Conservation (phyloP, 2,888 invertebrate species). For the Agrochola lychnidis region DNA sequence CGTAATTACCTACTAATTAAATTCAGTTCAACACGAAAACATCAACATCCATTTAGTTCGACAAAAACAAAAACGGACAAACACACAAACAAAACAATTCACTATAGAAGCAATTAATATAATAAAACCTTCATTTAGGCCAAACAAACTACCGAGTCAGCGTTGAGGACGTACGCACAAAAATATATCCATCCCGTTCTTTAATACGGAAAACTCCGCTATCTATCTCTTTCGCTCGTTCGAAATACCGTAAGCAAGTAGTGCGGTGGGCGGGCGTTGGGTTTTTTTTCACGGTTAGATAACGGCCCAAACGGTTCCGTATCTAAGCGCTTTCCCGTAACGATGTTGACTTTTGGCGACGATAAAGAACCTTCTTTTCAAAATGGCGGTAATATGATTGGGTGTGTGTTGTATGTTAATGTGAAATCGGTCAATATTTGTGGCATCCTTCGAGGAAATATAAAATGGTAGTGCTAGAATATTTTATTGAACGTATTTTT, state of each 20-base stretch:
- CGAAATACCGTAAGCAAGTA: slow-evolving; percentile 88
- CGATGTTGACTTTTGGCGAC: slow-evolving; percentile 81
- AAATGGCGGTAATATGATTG: slow-evolving; percentile 65
- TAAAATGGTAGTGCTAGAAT: neutral
- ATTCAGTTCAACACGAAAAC: slow-evolving; percentile 28
- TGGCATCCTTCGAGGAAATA: slow-evolving; percentile 40
- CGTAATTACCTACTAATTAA: slow-evolving; percentile 50
- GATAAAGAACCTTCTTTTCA: slow-evolving; percentile 63
- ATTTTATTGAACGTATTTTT: slow-evolving; percentile 22
- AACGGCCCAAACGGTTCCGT: slow-evolving; percentile 83
- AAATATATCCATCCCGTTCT: slow-evolving; percentile 76
- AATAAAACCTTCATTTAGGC: slow-evolving; percentile 85
- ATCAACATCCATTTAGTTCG: slow-evolving; percentile 37
- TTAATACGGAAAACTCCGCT: slow-evolving; percentile 65
- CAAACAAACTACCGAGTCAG: slow-evolving; percentile 74
- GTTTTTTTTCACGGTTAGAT: slow-evolving; percentile 89
- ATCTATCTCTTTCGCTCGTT: slow-evolving; percentile 81
- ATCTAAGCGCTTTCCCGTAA: slow-evolving; percentile 79
- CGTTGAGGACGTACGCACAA: slow-evolving; percentile 72
- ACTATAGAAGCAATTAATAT: slow-evolving; percentile 80
- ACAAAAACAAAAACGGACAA: slow-evolving; percentile 61
- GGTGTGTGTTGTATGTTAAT: slow-evolving; percentile 17
- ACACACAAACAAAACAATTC: slow-evolving; percentile 72
- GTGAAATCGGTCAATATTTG: slow-evolving; percentile 46
- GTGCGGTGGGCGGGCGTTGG: slow-evolving; percentile 81